Base-by-base conservation (phyloP, 2,113 vertebrate genomes). In the Psilopogon haemacephalus region DNA sequence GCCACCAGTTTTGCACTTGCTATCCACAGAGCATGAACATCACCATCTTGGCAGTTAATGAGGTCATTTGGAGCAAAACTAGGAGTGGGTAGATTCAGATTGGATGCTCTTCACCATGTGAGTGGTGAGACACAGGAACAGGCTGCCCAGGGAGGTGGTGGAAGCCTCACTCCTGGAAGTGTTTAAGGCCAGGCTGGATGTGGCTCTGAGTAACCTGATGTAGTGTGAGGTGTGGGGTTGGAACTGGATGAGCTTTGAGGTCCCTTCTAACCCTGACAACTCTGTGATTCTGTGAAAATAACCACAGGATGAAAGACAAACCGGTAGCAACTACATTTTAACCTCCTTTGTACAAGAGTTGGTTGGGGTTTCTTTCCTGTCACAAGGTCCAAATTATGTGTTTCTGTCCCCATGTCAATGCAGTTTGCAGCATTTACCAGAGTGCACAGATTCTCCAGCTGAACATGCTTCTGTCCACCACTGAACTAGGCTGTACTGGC, bases 11-110 rank as follows among this genome's bases (percentile, higher is more conserved):
- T 35, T 37, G 42, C 6, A 12, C 10, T 32, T 42, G 15, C 30
- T 52, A 11, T 24, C 19, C 14, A 23, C 1, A 5, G 0, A 42
- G 7, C 6, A 2, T 20, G 5, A 60, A 56, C 17, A 12, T 17
- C 15, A 35, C 8, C 21, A 59, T 15, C 32, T 58, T 67, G 46
- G 40, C 76, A 42, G 24, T 9, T n/a, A 30, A 32, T 1, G 2
- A 84, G 84, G 62, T 58, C 24, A 30, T 18, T 8, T 44, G 42
- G 42, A 44, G 15, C 17, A 16, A 44, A 44, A 8, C 16, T 44
- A 44, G 42, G 18, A 17, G 15, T 17, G 42, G 16, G 42, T 6
- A 44, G 42, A 44, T 44, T 44, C 16, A 44, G 42, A 44, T 15
- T 44, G 16, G 42, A 44, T 18, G 42, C 18, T 44, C 14, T 44